A percentile compares a stretch with the other conserved stretches of the same genome.
Evolutionary conservation across 2,888 invertebrate genomes (phyloP).

Genomic region (Hesperia comma): DNA sequence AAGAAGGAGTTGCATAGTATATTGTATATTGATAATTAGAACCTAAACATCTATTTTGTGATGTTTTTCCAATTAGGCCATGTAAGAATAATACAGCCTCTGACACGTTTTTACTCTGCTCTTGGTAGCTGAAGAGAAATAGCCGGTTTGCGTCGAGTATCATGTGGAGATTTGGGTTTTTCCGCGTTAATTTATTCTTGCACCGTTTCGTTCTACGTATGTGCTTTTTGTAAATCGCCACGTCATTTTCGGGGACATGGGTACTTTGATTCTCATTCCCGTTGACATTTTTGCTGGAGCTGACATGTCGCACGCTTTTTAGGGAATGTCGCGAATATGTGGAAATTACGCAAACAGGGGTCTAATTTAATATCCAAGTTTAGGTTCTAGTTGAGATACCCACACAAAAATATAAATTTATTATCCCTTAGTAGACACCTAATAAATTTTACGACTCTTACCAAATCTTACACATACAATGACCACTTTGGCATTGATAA

Average conservation of each 20-base stretch:
- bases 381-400: too few relatives aligned
- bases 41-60: too few relatives aligned
- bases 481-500: too few relatives aligned
- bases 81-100: not conserved
- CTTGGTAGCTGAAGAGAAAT: constrained; percentile 40
- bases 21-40: too few relatives aligned
- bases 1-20: too few relatives aligned
- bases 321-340: not conserved
- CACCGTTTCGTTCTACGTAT: constrained; percentile 23
- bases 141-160: constrained; percentile 40
- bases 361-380: too few relatives aligned
- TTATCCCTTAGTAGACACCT: not conserved
- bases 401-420: too few relatives aligned
- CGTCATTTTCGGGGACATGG: constrained; percentile 27
- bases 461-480: too few relatives aligned
- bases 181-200: constrained; percentile 43
- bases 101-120: constrained; percentile 15
- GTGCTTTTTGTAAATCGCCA: constrained; percentile 28
- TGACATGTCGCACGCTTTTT: constrained; percentile 2
- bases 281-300: constrained; percentile 13
- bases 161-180: constrained; percentile 42
- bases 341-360: constrained; percentile 43
- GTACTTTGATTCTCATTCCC: constrained; percentile 18
- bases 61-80: too few relatives aligned
- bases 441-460: too few relatives aligned